Conservation (phyloP, 2,113 vertebrate genomes). For the Trachemys scripta region DNA sequence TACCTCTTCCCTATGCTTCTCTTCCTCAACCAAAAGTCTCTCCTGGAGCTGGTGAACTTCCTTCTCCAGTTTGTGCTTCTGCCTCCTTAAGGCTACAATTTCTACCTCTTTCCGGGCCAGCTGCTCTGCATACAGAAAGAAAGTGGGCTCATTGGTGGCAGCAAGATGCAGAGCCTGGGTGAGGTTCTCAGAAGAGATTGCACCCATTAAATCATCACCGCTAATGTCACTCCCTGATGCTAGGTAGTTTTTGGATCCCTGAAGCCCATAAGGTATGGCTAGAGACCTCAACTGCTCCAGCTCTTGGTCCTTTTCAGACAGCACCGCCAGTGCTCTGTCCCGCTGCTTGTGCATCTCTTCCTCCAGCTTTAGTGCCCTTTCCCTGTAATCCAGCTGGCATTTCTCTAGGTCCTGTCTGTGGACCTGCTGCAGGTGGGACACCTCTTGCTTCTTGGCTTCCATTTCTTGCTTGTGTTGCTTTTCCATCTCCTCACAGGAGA, state of each 20-base stretch:
- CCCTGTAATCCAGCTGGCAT: slow-evolving; percentile 81
- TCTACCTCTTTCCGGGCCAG: slow-evolving; percentile 93
- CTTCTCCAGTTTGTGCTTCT: slow-evolving; percentile 86
- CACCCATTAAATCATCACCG: rapidly evolving
- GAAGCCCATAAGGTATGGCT: slow-evolving; percentile 25
- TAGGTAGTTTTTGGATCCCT: slow-evolving; percentile 2
- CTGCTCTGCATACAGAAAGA: slow-evolving; percentile 93
- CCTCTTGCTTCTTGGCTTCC: slow-evolving; percentile 81
- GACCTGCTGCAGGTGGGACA: slow-evolving; percentile 78
- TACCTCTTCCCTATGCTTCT: slow-evolving; percentile 84
- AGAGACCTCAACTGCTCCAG: slow-evolving; percentile 85
- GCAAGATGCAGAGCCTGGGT: slow-evolving; percentile 81
- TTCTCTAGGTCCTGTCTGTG: slow-evolving; percentile 89
- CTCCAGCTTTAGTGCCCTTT: slow-evolving; percentile 86
- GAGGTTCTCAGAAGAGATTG: slow-evolving; percentile 63
- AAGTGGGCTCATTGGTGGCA: slow-evolving; percentile 82
- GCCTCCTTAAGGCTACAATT: slow-evolving; percentile 81
- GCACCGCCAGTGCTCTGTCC: slow-evolving; percentile 89
- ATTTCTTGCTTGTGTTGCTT: slow-evolving; percentile 75
- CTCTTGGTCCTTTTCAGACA: slow-evolving; percentile 93
- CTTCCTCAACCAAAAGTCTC: slow-evolving; percentile 78
- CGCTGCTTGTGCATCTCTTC: slow-evolving; percentile 94
- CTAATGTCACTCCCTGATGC: not conserved
- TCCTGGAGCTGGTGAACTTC: slow-evolving; percentile 87
- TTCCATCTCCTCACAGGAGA: slow-evolving; percentile 85